Percentiles rank a stretch among this genome's conserved stretches.
phyloP scores from a whole-genome alignment of 2,797 vertebrate species.

The Clarias platycephalus region DNA sequence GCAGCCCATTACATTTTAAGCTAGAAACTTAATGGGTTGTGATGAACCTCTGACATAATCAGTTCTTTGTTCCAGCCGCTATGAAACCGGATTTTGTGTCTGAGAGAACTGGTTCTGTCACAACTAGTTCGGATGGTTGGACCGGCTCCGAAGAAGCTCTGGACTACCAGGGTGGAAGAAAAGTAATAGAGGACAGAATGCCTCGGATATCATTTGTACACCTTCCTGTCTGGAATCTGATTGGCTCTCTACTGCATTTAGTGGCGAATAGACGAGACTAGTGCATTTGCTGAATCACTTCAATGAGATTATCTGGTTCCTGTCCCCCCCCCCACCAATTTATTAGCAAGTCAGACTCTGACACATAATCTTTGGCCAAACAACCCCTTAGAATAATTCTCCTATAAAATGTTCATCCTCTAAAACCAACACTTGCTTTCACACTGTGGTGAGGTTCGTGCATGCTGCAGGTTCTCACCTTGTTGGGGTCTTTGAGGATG shows the following conservation, averaged over 20 bases:
- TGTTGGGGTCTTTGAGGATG: slow-evolving; percentile 99
- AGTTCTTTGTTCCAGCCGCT: no score
- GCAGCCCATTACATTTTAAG: no score
- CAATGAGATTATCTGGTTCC: neutral
- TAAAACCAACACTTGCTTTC: neutral
- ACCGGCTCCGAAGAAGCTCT: no score
- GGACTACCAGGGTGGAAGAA: no score
- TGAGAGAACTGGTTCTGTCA: no score
- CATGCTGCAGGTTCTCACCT: slow-evolving; percentile 68
- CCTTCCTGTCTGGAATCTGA: neutral
- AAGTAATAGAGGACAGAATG: neutral
- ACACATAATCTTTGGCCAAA: neutral
- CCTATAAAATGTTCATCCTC: neutral
- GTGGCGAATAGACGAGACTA: neutral
- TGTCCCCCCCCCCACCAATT: no score
- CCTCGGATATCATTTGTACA: neutral
- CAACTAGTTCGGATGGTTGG: no score
- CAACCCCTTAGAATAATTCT: neutral
- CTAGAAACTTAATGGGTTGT: neutral
- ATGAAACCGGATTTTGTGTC: no score
- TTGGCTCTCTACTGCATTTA: neutral
- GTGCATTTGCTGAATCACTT: neutral
- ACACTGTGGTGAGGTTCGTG: neutral
- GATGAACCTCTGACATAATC: neutral
- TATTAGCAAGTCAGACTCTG: neutral